Base-by-base conservation (phyloP, 2,888 invertebrate species). In the Julus scandinavius region DNA sequence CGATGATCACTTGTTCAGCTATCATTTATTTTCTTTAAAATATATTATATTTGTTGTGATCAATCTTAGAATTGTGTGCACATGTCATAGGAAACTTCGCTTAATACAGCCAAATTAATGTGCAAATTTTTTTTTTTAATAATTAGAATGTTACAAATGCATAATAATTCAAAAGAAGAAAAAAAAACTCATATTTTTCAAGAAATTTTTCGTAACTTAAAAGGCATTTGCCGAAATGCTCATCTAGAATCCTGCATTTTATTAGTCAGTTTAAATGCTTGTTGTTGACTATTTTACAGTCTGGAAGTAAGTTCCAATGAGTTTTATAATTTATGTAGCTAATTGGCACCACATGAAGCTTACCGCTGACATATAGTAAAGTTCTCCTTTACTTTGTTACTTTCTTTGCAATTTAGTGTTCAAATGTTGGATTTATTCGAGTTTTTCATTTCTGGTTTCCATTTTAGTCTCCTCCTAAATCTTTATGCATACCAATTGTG, bases 41-140 rank as follows among this genome's bases (percentile, higher is more conserved):
- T 80, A 80, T 72, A 72, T 20, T 80, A 80, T 38, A 80, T 80
- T 80, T 80, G 80, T 80, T 80, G 80, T 80, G 80, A 80, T 80
- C 80, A 38, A 2, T 80, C 80, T 80, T 80, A 80, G 38, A 80
- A 38, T 80, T 80, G 15, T 13, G 38, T 80, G 38, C 80, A 80
- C 38, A 15, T 38, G 80, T 38, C 80, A 38, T 15, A 80, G 80
- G 15, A 38, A 38, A 80, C 38, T 80, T 29, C 80, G 80, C 38
- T 80, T 80, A 38, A 13, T 80, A 80, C 38, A 80, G 80, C 80
- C 38, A 80, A 80, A 38, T 80, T 80, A 40, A 80, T 38, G 80
- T 80, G 80, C 80, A 80, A 29, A 72, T 40, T 80, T 80, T 80
- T 38, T 15, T 63, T 54, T 54, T 54, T 63, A 7, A 20, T 80